Conservation (phyloP, 2,888 invertebrate genomes). For the Ormyrus rosae region DNA sequence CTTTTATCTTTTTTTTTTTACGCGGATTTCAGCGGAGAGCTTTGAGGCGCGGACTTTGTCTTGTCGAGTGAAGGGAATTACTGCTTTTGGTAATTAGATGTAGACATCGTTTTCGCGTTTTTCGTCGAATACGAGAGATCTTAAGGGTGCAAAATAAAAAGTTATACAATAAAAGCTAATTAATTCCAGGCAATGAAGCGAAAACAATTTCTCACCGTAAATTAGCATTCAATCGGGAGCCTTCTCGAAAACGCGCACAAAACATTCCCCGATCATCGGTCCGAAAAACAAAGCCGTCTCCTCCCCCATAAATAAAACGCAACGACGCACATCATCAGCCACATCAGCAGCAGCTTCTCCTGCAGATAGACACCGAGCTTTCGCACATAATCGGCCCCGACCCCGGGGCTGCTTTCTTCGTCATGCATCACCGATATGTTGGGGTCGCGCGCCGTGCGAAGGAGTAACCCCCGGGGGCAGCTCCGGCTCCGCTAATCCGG, state of each 20-base stretch:
- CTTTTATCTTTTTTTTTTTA: too few relatives aligned
- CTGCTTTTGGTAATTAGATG: too few relatives aligned
- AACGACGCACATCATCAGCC: background rate
- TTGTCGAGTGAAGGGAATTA: too few relatives aligned
- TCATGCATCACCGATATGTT: constrained; percentile 27
- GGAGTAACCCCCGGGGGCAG: constrained; percentile 53
- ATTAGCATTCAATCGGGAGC: too few relatives aligned
- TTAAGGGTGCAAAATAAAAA: too few relatives aligned
- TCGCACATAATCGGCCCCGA: constrained; percentile 35
- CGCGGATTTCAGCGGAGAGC: too few relatives aligned
- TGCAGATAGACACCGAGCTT: background rate
- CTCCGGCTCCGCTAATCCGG: constrained; percentile 70
- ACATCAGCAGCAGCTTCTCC: background rate
- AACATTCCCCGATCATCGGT: too few relatives aligned
- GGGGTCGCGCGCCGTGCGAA: constrained; percentile 37
- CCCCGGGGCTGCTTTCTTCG: constrained; percentile 38
- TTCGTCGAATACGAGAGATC: too few relatives aligned
- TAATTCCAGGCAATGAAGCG: background rate
- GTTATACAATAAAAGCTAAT: background rate
- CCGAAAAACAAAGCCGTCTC: background rate
- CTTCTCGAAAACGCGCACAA: too few relatives aligned
- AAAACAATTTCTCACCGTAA: background rate
- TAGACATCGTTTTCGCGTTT: too few relatives aligned
- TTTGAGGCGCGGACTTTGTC: too few relatives aligned
- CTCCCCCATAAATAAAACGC: constrained; percentile 15